phyloP scores from a whole-genome alignment of 2,888 invertebrate species.

The Polylopha cassiicola region DNA sequence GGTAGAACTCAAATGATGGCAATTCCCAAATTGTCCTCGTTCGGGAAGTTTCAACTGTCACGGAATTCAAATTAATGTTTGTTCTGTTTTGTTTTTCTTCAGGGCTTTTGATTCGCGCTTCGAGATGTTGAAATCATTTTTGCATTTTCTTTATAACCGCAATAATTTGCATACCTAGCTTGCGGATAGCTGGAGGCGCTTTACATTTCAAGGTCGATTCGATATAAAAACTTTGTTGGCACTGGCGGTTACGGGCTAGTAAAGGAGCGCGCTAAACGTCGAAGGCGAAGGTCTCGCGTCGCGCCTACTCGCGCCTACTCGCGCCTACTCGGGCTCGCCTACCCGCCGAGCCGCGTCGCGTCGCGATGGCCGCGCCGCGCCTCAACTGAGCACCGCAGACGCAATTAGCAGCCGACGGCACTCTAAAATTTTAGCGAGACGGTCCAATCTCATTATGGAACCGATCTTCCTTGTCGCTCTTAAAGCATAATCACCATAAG shows the following conservation, averaged over 20 bases:
- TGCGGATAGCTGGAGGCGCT: constrained; percentile 21
- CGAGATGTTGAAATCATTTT: constrained; percentile 48
- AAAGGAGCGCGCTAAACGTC: not conserved
- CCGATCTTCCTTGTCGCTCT: constrained; percentile 76
- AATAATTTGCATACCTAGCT: constrained; percentile 33
- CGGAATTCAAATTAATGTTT: constrained; percentile 73
- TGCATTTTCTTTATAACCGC: constrained; percentile 25
- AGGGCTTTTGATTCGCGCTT: constrained; percentile 58
- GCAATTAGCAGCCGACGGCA: constrained; percentile 72
- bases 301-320: no score
- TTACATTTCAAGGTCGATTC: constrained; percentile 39
- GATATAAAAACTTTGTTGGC: constrained; percentile 50
- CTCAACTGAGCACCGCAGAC: constrained; percentile 52
- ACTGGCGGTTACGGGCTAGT: constrained; percentile 35
- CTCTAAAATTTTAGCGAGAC: constrained; percentile 74
- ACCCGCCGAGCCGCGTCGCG: no score
- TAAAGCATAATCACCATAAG: constrained; percentile 76
- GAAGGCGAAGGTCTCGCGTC: constrained; percentile 8
- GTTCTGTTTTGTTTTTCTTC: constrained; percentile 69
- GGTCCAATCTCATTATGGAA: constrained; percentile 74
- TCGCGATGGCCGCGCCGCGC: constrained; percentile 28
- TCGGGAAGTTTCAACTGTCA: constrained; percentile 70
- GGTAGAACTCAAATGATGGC: constrained; percentile 66
- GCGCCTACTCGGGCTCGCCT: no score
- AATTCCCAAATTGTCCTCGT: constrained; percentile 70